phyloP scores from a whole-genome alignment of 2,113 vertebrate species.

The Sinocyclocheilus anophthalmus region DNA sequence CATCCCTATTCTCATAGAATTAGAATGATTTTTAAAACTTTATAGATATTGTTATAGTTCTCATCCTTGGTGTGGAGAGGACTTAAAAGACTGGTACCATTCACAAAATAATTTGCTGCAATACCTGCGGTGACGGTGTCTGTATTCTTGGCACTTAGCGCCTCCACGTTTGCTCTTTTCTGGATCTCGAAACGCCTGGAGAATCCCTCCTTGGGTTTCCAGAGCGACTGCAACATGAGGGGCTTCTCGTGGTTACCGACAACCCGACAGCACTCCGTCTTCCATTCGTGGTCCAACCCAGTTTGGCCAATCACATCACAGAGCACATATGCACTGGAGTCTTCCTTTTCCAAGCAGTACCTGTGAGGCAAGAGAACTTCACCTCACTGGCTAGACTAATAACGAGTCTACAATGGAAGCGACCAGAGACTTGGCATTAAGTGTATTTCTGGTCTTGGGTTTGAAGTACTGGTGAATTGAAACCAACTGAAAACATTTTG shows the following conservation, averaged over 20 bases:
- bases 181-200: conserved; percentile 79
- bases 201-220: conserved; percentile 82
- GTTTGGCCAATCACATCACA: conserved; percentile 78
- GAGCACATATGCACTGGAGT: conserved; percentile 70
- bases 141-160: conserved; percentile 66
- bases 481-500: neutral
- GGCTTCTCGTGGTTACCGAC: conserved; percentile 77
- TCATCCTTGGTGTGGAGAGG: no score
- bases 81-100: neutral
- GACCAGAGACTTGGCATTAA: neutral
- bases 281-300: conserved; percentile 71
- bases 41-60: neutral
- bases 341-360: conserved; percentile 78
- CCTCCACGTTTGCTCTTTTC: conserved; percentile 64
- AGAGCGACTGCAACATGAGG: conserved; percentile 78
- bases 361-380: conserved; percentile 54
- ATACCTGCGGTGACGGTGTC: conserved; percentile 77
- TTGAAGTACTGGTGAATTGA: neutral
- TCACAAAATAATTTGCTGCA: neutral
- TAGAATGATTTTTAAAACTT: neutral
- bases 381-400: neutral
- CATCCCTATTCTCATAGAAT: neutral
- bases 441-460: neutral
- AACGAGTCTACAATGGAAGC: neutral
- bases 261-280: conserved; percentile 76